Evolutionary conservation across 2,888 invertebrate genomes (phyloP).

Genomic region (Caenorhabditis sp.): DNA sequence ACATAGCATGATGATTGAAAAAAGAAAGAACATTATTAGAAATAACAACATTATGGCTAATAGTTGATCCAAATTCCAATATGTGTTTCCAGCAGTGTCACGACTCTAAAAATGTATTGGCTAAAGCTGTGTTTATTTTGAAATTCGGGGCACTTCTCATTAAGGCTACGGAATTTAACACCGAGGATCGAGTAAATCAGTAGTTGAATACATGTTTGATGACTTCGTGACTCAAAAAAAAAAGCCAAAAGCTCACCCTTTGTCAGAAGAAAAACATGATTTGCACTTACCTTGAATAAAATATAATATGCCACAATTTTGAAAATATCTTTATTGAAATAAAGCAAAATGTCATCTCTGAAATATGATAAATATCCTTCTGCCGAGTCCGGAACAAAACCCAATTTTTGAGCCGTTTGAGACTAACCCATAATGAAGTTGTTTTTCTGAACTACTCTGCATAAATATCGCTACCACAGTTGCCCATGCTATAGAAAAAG

Average conservation of each 20-base stretch:
- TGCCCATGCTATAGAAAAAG: neutral
- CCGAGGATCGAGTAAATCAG: too few species aligned
- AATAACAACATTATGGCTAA: neutral
- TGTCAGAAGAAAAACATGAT: too few species aligned
- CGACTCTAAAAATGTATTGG: neutral
- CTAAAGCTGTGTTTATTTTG: too few species aligned
- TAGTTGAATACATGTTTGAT: too few species aligned
- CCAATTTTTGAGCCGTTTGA: too few species aligned
- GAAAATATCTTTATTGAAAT: neutral
- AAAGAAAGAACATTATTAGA: neutral
- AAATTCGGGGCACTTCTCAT: too few species aligned
- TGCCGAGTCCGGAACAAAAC: too few species aligned
- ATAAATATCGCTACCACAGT: neutral
- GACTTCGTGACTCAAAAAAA: too few species aligned
- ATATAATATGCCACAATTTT: neutral
- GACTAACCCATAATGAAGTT: neutral
- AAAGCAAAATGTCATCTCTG: neutral
- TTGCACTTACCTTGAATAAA: neutral
- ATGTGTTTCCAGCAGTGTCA: neutral
- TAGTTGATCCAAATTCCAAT: neutral
- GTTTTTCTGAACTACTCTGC: neutral
- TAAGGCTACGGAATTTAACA: too few species aligned
- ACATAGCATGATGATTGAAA: neutral
- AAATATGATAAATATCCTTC: too few species aligned
- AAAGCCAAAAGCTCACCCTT: too few species aligned